Percentiles rank a stretch among this genome's conserved stretches.
Evolutionary conservation across 2,797 vertebrate genomes (phyloP).

Genomic region (Manis crassicaudata): DNA sequence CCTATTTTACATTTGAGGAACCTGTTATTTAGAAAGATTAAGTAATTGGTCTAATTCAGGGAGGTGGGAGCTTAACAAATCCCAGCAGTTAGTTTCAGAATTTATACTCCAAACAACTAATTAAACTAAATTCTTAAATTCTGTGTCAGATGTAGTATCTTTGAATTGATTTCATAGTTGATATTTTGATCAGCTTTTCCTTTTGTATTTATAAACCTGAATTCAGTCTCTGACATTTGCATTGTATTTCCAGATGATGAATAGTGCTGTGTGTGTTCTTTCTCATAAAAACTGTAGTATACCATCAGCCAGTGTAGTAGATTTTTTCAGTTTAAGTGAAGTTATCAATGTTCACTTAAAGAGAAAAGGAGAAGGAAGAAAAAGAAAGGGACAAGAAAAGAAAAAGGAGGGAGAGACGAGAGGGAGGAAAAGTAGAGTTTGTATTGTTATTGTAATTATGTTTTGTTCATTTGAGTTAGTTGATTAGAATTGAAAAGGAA

Average conservation of each 20-base stretch:
- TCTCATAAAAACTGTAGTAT: not conserved
- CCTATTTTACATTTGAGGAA: not conserved
- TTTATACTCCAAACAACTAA: not conserved
- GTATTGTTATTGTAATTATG: not conserved
- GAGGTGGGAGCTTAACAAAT: not conserved
- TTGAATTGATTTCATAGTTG: not conserved
- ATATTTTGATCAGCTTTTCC: not conserved
- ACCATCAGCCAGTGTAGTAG: not conserved
- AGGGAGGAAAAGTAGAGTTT: not conserved
- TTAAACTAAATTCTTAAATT: not conserved
- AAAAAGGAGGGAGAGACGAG: not conserved
- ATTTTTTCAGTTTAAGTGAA: not conserved
- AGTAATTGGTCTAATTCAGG: not conserved
- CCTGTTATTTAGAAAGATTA: not conserved
- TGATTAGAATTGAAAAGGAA: not conserved
- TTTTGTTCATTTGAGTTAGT: slow-evolving; percentile 2
- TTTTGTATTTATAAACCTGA: not conserved
- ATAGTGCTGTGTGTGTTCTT: not conserved
- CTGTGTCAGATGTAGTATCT: not conserved
- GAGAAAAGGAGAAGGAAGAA: not conserved
- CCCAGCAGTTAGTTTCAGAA: not conserved
- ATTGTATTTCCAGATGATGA: not conserved
- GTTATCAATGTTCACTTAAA: not conserved
- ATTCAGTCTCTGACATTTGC: not conserved
- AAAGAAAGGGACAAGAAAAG: not conserved